Evolutionary conservation across 2,797 vertebrate genomes (phyloP), one percentile per base, ranked within the genome.

Genomic region (Geotrypetes seraphini): DNA sequence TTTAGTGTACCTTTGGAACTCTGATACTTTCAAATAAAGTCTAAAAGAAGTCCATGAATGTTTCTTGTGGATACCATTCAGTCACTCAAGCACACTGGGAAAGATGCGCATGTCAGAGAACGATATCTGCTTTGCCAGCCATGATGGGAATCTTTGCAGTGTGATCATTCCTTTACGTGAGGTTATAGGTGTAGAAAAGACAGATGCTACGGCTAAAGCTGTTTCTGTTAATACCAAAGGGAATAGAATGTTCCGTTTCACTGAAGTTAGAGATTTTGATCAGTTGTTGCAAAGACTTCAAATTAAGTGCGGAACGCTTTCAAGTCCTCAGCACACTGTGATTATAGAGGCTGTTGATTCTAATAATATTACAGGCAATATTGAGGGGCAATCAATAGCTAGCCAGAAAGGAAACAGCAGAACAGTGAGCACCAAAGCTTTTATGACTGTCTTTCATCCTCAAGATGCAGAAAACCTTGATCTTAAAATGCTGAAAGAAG

Each of bases 401-500:
- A 78, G 69, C 36, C 88, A 89, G 73, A 91, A 66, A 47, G 84
- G 76, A 54, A 82, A 61, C 69, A 90, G 81, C 70, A 88, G 86
- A 67, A 86, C 85, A 4, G 85, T 98, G 3, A 85, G 83, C 75
- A 96, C 91, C 0, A 91, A 97, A 73, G 95, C 95, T 8, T 81
- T 98, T 15, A 98, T 96, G 93, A 96, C 86, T 2, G 94, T 92
- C 31, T 98, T 95, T 69, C 95, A 98, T 52, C 91, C 94, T 17
- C 93, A 97, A 52, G 90, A 96, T 60, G 65, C 86, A 12, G 94
- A 98, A 68, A 97, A 88, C 63, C 86, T 98, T 3, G 84, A 98
- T 65, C 80, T 92, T 14, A 97, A 95, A 87, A 96, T 93, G 95
- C 63, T 96, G 29, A 97, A 97, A 69, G 94, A 97, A 69, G 92